Percentiles rank a stretch among this genome's conserved stretches.
These are phyloP conservation scores for Apis florea DNA, from an alignment of 1,140 invertebrate species.

Conservation along the genomic window DNA sequence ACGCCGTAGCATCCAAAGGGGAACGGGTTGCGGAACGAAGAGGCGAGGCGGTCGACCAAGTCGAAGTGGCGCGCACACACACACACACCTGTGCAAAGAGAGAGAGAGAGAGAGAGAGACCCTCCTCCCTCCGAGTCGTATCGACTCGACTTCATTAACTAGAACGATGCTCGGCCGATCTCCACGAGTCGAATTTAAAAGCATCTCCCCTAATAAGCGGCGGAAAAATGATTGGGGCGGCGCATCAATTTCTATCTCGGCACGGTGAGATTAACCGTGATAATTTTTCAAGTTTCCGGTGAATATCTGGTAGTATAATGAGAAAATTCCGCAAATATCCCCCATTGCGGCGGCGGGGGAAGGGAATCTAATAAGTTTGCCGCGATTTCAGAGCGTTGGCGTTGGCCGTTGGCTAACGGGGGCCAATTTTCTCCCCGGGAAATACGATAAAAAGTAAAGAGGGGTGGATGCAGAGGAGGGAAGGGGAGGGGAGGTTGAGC, in stretches of 20 bases:
- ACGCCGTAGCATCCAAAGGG: neutral
- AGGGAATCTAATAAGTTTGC: neutral
- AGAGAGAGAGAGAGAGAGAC: neutral
- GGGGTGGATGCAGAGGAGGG: neutral
- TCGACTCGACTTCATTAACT: conserved; percentile 44
- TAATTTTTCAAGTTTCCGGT: neutral
- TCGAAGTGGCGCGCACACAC: neutral
- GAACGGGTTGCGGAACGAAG: conserved; percentile 18
- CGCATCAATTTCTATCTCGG: conserved; percentile 12
- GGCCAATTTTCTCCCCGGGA: conserved; percentile 8
- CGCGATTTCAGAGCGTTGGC: neutral
- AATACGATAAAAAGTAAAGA: conserved; percentile 19
- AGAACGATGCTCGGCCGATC: conserved; percentile 43
- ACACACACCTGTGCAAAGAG: conserved; percentile 25
- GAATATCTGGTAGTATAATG: neutral
- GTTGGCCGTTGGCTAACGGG: neutral
- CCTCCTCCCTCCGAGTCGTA: no score
- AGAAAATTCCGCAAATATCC: neutral
- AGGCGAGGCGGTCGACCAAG: neutral
- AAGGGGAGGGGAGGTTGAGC: no score
- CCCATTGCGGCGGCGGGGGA: neutral
- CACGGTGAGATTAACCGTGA: conserved; percentile 2
- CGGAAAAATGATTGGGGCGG: conserved; percentile 16
- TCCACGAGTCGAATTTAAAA: conserved; percentile 52
- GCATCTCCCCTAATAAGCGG: conserved; percentile 59